Evolutionary conservation across 2,888 invertebrate genomes (phyloP), one percentile per base, ranked within the genome.

Genomic region (Idaea dimidiata): DNA sequence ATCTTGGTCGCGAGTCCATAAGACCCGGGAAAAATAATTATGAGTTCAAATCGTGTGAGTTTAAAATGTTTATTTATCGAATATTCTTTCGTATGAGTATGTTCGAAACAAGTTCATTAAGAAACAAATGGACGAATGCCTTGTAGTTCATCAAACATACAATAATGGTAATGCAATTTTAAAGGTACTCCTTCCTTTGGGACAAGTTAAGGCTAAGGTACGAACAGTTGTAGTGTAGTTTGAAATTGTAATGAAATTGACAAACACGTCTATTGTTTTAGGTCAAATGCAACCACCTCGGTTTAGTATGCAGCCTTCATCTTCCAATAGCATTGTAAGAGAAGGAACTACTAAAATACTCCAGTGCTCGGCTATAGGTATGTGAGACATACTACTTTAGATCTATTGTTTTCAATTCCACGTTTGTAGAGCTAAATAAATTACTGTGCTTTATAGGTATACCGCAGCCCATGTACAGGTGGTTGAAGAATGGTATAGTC

Each of bases 401-500:
- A 66, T 62, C 65, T 60, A 14, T 58, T 18, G 8, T 54, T 33
- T 6, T 59, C 17, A 60, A 55, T 59, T 54, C n/a, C 54, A 17
- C 54, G 54, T 54, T 54, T 17, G 54, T 14, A n/a, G 8, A 54
- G 54, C 17, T 54, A 54, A 16, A 17, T 54, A 54, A n/a, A 32
- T 5, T n/a, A 17, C 18, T 55, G 61, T 54, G 8, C 33, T 66
- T 93, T 93, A 6, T 93, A 97, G 97, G 97, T 75, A 96, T 96
- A 85, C 99, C 98, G n/a, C 96, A 96, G 79, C 98, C 98, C 54
- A 96, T 96, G 88, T 98, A 98, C 91, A 95, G 96, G 81, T 99
- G 98, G 98, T 92, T 97, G 70, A 97, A 97, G 90, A 96, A 99
- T 87, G 97, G 97, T 56, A 84, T 93, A 64, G 95, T 96, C 61